Evolutionary conservation across 2,113 vertebrate species (phyloP).

Genomic region (Epinephelus moara): DNA sequence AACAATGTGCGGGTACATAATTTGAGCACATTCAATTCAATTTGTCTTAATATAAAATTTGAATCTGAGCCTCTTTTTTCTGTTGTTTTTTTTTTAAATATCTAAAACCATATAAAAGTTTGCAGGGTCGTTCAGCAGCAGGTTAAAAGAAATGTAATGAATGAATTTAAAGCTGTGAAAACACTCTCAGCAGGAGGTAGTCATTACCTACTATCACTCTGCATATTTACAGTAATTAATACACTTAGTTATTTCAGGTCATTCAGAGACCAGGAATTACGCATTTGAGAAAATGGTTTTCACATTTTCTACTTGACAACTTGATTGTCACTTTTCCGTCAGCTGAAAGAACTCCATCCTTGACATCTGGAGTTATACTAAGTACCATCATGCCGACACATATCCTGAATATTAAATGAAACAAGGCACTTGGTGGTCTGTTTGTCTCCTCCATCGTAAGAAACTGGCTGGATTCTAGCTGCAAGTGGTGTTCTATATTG

Average conservation of each 20-base stretch:
- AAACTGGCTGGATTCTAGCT: conserved; percentile 8
- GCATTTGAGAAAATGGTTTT: not conserved
- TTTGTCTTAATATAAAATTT: conserved; percentile 25
- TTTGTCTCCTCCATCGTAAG: conserved; percentile 20
- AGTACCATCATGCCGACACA: not conserved
- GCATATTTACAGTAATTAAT: conserved; percentile 23
- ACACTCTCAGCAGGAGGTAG: conserved; percentile 11
- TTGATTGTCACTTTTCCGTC: conserved; percentile 7
- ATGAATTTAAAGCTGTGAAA: conserved; percentile 7
- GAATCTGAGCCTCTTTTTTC: not conserved
- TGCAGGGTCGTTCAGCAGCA: conserved; percentile 20
- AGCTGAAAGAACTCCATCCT: not conserved
- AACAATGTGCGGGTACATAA: conserved; percentile 36
- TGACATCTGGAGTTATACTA: conserved; percentile 20
- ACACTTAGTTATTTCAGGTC: not conserved
- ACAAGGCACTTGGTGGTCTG: not conserved
- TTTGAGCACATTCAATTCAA: conserved; percentile 28
- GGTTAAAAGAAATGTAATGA: not conserved
- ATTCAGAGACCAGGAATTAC: not conserved
- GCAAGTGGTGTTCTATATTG: conserved; percentile 26
- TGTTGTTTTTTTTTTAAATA: not conserved
- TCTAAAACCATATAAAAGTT: not conserved
- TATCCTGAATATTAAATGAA: conserved; percentile 24
- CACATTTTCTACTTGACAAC: not conserved
- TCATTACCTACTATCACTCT: not conserved